Evolutionary conservation across 1,140 invertebrate genomes (phyloP), one percentile per base, ranked within the genome.

Genomic region (Zaprionus taronus): DNA sequence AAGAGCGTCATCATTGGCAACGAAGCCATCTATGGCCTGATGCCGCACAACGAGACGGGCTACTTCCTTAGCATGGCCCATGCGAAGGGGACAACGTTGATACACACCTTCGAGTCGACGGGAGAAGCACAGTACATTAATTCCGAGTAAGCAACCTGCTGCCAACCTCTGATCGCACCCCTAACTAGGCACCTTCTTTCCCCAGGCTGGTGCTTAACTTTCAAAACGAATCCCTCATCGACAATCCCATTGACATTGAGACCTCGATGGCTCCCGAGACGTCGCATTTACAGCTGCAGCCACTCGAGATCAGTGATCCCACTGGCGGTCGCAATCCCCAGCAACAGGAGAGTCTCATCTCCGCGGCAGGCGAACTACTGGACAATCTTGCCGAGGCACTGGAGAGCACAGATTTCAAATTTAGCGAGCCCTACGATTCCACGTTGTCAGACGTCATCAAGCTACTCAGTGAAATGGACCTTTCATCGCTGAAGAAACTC

Each of bases 401-500:
- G n/a, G 92, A 93, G 63, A 91, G 74, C 61, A 93, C 92, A 44
- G 89, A 94, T 44, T 86, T 93, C 11, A 92, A 93, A 31, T 93
- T 93, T 41, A 90, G 83, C 15, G 93, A 93, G 34, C 90, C 93
- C n/a, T 93, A 94, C 66, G 93, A 94, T 56, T 87, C 93, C 7
- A 93, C 92, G 2, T 73, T 93, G 5, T 93, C 93, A 1, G 91
- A 93, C 60, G 83, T 93, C 12, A 89, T 94, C 6, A 92, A 93
- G 70, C 69, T 95, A 15, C 93, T 95, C 67, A 94, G 94, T 7
- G 93, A 93, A 79, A 87, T 95, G 61, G 93, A 94, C 22, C 93
- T 93, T 41, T 91, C 93, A 0, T 94, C 93, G 1, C 92, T 95
- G 14, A 93, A 93, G 2, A 92, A 93, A 31, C 91, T 95, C 0